Evolutionary conservation across 2,797 vertebrate genomes (phyloP), one percentile per base, ranked within the genome.

Genomic region (Oryzias sinensis): DNA sequence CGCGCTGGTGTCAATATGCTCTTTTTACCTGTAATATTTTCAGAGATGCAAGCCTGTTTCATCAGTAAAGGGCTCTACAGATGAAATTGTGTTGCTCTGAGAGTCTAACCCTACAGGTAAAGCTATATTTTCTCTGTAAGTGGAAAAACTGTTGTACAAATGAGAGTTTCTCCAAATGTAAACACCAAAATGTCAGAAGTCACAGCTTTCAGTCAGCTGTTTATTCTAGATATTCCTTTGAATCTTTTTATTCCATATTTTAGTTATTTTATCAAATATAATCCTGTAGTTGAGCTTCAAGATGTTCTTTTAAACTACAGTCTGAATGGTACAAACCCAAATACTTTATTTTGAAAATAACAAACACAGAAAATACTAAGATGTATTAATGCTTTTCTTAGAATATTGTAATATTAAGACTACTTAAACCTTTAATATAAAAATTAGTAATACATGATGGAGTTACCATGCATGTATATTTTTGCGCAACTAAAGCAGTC

Each of bases 11-110:
- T 83, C 74, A 85, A 83, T 33, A 29, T 17, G 6, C 47, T 73
- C 69, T 66, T 71, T 80, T 72, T 76, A 71, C 62, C 67, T 62
- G 25, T 27, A 71, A 76, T 65, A 68, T 80, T 83, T 76, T 72
- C 74, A 44, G 77, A 81, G 77, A 84, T 68, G 45, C 58, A 56
- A 66, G 52, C 55, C 41, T 59, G 58, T 77, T 70, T 61, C 48
- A 45, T 62, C 59, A 54, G 64, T 69, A 62, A 65, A 87, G 80
- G 45, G 72, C 76, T 68, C 80, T 80, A 66, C 54, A 85, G 62
- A 82, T 64, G 49, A 72, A 80, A 77, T 68, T 59, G 65, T 65
- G 70, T 56, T 72, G 66, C 59, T 63, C 62, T 64, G 59, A 72
- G 70, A 70, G 70, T 81, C 43, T 72, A 72, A 80, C 72, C 77